Base-by-base conservation (phyloP, 2,888 invertebrate species). In the Tinea trinotella region DNA sequence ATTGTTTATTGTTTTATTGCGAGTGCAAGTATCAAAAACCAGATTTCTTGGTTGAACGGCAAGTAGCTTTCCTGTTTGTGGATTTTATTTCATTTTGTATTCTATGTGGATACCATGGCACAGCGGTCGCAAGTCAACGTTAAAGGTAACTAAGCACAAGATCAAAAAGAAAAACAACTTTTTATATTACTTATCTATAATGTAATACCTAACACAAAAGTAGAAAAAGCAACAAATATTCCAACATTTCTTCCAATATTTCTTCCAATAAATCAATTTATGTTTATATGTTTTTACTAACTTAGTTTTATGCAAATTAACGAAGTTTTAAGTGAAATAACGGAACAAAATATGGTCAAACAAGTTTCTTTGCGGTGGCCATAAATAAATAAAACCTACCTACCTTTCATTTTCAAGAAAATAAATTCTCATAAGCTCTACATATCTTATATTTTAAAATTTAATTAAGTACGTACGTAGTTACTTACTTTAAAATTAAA, bases 31-130 rank as follows among this genome's bases (percentile, higher is more conserved):
- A 55, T 55, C 66, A 63, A 64, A n/a, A 79, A 77, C 77, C 71
- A 68, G 77, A 76, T 75, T 75, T 70, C 60, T 64, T 64, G 66
- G 60, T 65, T 70, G 62, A 65, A 64, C 68, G 67, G 65, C 65
- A 67, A 67, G 66, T 66, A 57, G 63, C 63, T 60, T 67, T 64
- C 67, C 64, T 64, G 65, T 67, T 64, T 70, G 53, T 53, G 3
- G 53, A 40, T 66, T 66, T 62, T 61, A 58, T 59, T 59, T 59
- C 50, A 24, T 50, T 46, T 50, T 50, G 50, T 50, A 50, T 50
- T 50, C 50, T 50, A 50, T 50, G 50, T 50, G 50, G 15, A 50
- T 50, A 24, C 24, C 24, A 50, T 50, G 50, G 50, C 50, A 24
- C 50, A 50, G 24, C 50, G 50, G 15, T 24, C 50, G 22, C 50